Evolutionary conservation across 2,888 invertebrate genomes (phyloP).

Genomic region (Diarsia brunnea): DNA sequence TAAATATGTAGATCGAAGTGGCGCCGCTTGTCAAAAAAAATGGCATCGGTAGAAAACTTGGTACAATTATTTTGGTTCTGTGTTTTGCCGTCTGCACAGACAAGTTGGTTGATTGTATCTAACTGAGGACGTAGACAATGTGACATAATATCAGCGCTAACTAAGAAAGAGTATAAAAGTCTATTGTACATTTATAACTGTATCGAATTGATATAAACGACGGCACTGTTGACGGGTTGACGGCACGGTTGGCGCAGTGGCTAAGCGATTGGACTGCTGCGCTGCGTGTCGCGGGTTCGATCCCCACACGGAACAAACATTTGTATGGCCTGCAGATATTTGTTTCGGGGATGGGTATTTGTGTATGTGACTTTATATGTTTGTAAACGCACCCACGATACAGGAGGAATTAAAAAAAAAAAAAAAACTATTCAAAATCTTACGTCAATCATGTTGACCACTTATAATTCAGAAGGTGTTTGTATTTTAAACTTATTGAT

Average conservation of each 20-base stretch:
- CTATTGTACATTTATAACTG: too few relatives aligned
- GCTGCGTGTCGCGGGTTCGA: too few relatives aligned
- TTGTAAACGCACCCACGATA: too few relatives aligned
- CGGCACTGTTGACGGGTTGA: too few relatives aligned
- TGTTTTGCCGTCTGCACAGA: not conserved
- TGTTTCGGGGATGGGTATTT: too few relatives aligned
- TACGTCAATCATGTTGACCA: not conserved
- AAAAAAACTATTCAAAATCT: too few relatives aligned
- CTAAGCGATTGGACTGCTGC: too few relatives aligned
- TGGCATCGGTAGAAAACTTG: not conserved
- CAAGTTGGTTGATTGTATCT: not conserved
- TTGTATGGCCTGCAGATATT: too few relatives aligned
- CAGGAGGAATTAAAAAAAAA: too few relatives aligned
- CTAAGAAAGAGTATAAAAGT: not conserved
- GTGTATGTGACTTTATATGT: too few relatives aligned
- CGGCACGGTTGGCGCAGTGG: too few relatives aligned
- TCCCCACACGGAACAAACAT: too few relatives aligned
- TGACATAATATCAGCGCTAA: not conserved
- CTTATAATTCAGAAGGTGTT: slow-evolving; percentile 31
- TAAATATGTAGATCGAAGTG: not conserved
- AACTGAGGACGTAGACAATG: not conserved
- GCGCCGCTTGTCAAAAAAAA: not conserved
- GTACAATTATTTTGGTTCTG: not conserved
- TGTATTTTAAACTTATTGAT: not conserved
- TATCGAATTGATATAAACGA: not conserved